A percentile compares a stretch with the other conserved stretches of the same genome.
phyloP scores from a whole-genome alignment of 2,888 invertebrate species.

The Platycheirus albimanus region DNA sequence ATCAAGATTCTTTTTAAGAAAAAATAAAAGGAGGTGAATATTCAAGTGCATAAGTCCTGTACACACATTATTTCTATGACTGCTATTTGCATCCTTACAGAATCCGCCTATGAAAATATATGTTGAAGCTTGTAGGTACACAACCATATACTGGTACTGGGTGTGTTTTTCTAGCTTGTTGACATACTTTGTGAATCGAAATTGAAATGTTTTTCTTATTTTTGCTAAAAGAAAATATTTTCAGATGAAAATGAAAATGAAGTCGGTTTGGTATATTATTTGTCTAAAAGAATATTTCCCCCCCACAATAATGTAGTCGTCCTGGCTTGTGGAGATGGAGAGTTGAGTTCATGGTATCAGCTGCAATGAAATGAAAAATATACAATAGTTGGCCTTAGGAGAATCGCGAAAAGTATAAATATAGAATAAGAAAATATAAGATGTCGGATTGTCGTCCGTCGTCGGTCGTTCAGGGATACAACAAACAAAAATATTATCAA shows the following conservation, averaged over 20 bases:
- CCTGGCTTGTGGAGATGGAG: conserved; percentile 31
- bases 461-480: conserved; percentile 11
- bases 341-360: conserved; percentile 43
- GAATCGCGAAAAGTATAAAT: conserved; percentile 3
- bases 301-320: conserved; percentile 51
- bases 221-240: conserved; percentile 31
- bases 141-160: conserved; percentile 16
- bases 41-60: conserved; percentile 33
- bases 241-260: conserved; percentile 57
- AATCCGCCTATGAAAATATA: conserved; percentile 25
- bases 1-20: too few relatives aligned
- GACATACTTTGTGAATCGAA: conserved; percentile 72
- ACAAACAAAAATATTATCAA: conserved; percentile 15
- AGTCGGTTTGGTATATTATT: conserved; percentile 55
- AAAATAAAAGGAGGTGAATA: too few relatives aligned
- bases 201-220: conserved; percentile 60
- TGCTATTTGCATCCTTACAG: conserved; percentile 55
- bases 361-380: conserved; percentile 21
- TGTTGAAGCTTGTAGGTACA: too few relatives aligned
- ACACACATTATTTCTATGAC: conserved; percentile 21
- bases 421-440: conserved; percentile 4
- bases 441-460: too few relatives aligned
- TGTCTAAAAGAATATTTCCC: conserved; percentile 37
- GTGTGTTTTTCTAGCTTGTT: conserved; percentile 46
- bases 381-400: conserved; percentile 62